Conservation (phyloP, 2,797 vertebrate genomes). For the Sorex maritimensis region DNA sequence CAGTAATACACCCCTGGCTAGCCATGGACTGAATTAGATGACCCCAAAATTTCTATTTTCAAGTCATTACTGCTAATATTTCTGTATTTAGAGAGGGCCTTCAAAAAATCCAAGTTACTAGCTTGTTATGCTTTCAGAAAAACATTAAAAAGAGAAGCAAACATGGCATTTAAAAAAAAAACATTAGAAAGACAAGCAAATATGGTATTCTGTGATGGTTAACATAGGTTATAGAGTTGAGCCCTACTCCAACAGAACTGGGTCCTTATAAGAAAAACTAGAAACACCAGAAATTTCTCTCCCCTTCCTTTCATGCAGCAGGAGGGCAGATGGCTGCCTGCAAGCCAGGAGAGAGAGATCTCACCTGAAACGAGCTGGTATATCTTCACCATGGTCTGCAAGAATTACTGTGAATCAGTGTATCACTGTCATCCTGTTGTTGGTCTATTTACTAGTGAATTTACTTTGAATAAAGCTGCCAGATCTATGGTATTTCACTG, state of each 20-base stretch:
- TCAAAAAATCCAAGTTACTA: not conserved
- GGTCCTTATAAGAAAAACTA: not conserved
- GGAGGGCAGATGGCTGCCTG: rapidly evolving
- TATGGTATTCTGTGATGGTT: not conserved
- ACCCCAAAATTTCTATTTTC: not conserved
- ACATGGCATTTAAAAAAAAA: no score
- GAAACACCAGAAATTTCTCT: not conserved
- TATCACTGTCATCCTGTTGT: no score
- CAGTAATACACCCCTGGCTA: not conserved
- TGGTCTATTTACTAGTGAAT: no score
- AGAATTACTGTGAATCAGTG: not conserved
- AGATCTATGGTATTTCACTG: not conserved
- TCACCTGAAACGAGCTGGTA: not conserved
- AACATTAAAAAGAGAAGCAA: no score
- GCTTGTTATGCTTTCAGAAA: no score
- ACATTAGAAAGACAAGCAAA: no score
- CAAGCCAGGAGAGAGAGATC: not conserved
- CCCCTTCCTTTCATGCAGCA: rapidly evolving
- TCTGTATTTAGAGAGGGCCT: not conserved
- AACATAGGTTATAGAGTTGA: not conserved
- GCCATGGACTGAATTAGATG: not conserved
- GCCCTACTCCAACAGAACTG: not conserved
- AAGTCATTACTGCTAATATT: not conserved
- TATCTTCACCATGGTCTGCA: no score
- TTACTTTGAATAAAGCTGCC: not conserved